Evolutionary conservation across 2,113 vertebrate species (phyloP).

Genomic region (Todiramphus chloris): DNA sequence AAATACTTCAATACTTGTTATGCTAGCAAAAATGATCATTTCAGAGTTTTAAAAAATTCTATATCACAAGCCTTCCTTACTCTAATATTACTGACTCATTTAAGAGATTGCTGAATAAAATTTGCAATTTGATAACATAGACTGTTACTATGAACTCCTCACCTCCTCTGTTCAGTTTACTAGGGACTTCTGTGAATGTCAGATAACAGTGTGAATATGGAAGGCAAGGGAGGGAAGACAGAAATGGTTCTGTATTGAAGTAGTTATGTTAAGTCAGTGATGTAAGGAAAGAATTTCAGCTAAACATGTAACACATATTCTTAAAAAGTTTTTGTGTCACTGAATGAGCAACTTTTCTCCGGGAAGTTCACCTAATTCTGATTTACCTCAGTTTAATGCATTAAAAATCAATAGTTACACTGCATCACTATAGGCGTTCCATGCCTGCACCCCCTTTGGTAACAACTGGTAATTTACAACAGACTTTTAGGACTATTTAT

Average conservation of each 20-base stretch:
- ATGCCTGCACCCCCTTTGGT: neutral
- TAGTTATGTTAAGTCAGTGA: neutral
- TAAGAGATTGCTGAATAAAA: neutral
- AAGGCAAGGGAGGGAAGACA: neutral
- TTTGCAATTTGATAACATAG: neutral
- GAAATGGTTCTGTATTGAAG: neutral
- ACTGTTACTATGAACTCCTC: neutral
- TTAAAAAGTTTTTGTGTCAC: neutral
- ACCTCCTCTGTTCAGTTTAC: neutral
- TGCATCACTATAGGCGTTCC: neutral
- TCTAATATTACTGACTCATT: neutral
- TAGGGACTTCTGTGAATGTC: neutral
- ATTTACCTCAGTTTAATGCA: neutral
- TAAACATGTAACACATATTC: neutral
- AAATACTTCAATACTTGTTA: neutral
- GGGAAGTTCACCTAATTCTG: neutral
- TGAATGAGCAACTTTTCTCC: neutral
- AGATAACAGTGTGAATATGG: neutral
- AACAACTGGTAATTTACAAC: neutral
- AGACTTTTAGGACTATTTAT: neutral
- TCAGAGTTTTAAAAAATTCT: neutral
- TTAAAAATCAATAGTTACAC: neutral
- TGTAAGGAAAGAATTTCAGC: neutral
- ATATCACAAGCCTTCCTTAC: neutral
- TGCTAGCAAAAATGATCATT: neutral